A percentile compares a stretch with the other conserved stretches of the same genome.
These are phyloP conservation scores for Sepioteuthis lessoniana DNA, from an alignment of 2,888 invertebrate species.

Conservation along the genomic window DNA sequence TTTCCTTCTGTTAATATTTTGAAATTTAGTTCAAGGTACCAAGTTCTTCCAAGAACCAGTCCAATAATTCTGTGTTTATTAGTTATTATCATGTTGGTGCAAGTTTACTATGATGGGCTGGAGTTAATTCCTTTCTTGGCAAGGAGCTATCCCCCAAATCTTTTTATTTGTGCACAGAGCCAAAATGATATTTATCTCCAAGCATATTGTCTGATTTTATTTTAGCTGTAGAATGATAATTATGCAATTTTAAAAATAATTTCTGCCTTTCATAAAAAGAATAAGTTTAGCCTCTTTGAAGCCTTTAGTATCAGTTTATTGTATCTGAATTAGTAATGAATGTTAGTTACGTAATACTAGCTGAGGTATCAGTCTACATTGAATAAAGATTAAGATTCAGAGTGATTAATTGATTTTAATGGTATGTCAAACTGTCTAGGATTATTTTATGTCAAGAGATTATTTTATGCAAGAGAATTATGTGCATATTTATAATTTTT, in stretches of 20 bases:
- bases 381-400: no score
- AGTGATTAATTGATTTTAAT: no score
- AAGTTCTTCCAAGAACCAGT: neutral
- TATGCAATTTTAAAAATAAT: neutral
- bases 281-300: neutral
- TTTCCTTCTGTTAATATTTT: neutral
- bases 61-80: neutral
- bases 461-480: no score
- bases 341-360: no score
- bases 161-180: neutral
- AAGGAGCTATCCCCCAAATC: neutral
- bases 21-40: neutral
- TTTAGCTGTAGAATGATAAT: neutral
- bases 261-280: neutral
- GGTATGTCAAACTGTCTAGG: no score
- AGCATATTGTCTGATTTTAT: neutral
- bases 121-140: neutral
- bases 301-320: neutral
- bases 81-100: neutral
- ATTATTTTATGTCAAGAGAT: no score
- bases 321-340: no score
- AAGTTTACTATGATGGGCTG: neutral
- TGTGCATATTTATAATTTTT: no score
- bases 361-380: no score
- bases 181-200: neutral